Evolutionary conservation across 2,888 invertebrate species (phyloP).

Genomic region (Dorcus hopei): DNA sequence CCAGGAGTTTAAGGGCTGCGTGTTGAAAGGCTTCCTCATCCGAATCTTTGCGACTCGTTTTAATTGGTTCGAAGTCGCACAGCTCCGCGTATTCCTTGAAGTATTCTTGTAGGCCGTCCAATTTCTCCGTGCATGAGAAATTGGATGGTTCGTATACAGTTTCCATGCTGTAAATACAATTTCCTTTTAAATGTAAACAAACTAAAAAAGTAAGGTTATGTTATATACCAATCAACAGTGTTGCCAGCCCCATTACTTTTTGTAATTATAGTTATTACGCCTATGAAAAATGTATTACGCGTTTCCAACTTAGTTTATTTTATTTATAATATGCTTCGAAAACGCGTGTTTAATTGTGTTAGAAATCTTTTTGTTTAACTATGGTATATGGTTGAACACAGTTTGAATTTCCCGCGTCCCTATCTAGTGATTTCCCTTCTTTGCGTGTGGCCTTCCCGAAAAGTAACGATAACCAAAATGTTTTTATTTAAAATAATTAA

Average conservation of each 20-base stretch:
- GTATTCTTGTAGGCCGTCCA: conserved; percentile 15
- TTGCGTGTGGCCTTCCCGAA: too few species aligned
- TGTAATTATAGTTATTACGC: too few species aligned
- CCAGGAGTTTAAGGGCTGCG: background rate
- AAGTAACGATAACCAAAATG: too few species aligned
- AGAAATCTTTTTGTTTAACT: too few species aligned
- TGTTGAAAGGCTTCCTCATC: background rate
- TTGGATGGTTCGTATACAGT: conserved; percentile 22
- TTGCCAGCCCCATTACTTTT: background rate
- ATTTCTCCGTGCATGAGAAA: conserved; percentile 16
- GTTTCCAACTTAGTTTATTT: too few species aligned
- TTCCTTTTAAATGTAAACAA: background rate
- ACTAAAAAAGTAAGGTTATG: background rate
- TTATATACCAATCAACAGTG: background rate
- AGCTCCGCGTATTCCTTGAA: conserved; percentile 11
- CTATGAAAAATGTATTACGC: too few species aligned
- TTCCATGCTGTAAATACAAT: conserved; percentile 27
- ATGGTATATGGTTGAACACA: background rate
- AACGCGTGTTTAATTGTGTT: too few species aligned
- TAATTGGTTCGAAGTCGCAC: background rate
- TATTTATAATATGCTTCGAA: too few species aligned
- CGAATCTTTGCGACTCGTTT: background rate
- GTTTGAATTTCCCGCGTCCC: background rate
- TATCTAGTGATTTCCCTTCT: too few species aligned
- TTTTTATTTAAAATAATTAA: too few species aligned